phyloP scores from a whole-genome alignment of 53 echinoderm and acorn worm genomes.

The Holothuria scabra region DNA sequence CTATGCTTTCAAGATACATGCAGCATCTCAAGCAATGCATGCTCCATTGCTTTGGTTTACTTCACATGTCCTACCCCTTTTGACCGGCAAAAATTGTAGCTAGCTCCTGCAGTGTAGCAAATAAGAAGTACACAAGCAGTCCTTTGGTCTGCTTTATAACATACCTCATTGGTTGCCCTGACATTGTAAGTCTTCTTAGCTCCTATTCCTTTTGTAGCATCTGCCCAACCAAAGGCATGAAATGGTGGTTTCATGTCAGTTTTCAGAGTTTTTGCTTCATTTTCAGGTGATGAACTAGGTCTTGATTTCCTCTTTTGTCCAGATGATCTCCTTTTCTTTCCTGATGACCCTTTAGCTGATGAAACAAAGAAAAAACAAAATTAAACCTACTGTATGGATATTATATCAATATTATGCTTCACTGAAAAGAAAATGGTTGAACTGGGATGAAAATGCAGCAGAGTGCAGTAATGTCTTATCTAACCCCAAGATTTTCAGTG shows the following conservation, averaged over 20 bases:
- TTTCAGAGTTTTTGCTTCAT: not conserved
- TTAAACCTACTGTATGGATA: no score
- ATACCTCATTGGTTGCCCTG: constrained; percentile 78
- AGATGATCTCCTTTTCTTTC: constrained; percentile 33
- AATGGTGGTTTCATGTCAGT: constrained; percentile 54
- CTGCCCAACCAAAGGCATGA: constrained; percentile 89
- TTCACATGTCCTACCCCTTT: no score
- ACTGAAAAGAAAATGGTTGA: no score
- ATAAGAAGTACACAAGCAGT: not conserved
- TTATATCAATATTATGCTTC: no score
- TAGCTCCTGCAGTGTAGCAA: not conserved
- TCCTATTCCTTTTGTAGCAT: constrained; percentile 63
- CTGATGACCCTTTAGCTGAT: constrained; percentile 19
- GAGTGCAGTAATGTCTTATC: no score
- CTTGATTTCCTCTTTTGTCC: constrained; percentile 41
- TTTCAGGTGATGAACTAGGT: constrained; percentile 52
- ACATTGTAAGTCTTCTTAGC: constrained; percentile 82
- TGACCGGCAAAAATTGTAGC: no score
- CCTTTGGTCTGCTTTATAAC: not conserved
- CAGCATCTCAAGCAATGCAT: no score
- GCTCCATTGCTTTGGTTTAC: no score
- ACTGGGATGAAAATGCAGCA: no score
- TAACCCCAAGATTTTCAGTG: no score
- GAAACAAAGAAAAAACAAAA: no score
- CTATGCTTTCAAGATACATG: no score